Percentiles rank a stretch among this genome's conserved stretches.
Evolutionary conservation across 2,888 invertebrate genomes (phyloP).

Genomic region (Xylota sylvarum): DNA sequence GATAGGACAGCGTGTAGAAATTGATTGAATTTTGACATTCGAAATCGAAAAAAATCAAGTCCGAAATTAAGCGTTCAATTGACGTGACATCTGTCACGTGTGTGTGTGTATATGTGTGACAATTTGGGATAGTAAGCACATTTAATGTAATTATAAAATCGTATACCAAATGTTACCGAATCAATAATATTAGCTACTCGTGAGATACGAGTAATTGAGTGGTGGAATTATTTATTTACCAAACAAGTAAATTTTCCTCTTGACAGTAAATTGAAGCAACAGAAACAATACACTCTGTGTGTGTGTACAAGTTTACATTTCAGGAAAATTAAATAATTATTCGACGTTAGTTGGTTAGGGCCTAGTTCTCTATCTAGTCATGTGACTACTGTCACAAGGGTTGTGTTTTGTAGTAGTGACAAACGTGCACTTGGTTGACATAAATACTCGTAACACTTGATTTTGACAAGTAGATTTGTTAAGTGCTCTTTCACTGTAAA

Average conservation of each 20-base stretch:
- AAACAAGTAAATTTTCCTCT: constrained; percentile 23
- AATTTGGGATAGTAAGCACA: constrained; percentile 16
- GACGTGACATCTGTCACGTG: constrained; percentile 23
- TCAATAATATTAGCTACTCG: background rate
- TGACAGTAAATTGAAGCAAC: constrained; percentile 27
- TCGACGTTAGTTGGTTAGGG: background rate
- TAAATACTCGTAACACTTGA: too few species aligned
- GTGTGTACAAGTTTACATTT: background rate
- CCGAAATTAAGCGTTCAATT: background rate
- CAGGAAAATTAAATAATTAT: constrained; percentile 19
- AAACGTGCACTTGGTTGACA: background rate
- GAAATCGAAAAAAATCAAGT: constrained; percentile 13
- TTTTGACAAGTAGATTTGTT: too few species aligned
- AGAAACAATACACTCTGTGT: background rate
- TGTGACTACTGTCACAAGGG: background rate
- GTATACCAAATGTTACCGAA: constrained; percentile 9
- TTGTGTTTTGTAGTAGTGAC: too few species aligned
- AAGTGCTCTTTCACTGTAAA: too few species aligned
- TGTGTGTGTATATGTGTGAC: background rate
- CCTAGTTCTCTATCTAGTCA: background rate
- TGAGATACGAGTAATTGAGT: constrained; percentile 17
- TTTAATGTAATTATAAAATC: constrained; percentile 7
- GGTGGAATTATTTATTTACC: constrained; percentile 14
- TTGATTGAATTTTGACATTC: constrained; percentile 3
- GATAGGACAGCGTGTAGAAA: background rate